Base-by-base conservation (phyloP, 2,113 vertebrate genomes). In the Hippocampus zosterae region DNA sequence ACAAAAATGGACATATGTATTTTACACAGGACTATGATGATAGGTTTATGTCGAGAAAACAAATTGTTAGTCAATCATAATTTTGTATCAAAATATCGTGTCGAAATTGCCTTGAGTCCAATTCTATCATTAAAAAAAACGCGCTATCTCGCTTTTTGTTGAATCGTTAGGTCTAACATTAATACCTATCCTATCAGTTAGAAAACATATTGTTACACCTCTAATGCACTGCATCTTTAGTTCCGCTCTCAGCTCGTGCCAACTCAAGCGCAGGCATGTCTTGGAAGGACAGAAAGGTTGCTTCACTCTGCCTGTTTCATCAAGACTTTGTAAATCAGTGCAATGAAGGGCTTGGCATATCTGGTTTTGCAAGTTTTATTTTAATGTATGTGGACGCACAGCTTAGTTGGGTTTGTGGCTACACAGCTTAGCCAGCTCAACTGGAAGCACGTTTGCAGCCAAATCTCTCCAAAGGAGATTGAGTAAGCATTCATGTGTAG, bases 401-500 rank as follows among this genome's bases (percentile, higher is more conserved):
- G 85, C 84, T 86, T 84, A 76, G 83, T 72, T 64, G 80, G 76
- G 64, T 69, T 65, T 25, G 65, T 85, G 76, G 73, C 80, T 82
- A 59, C 68, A 74, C 61, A 64, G 85, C 85, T 86, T 85, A 77
- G 84, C 70, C 65, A 81, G 78, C 78, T 88, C 73, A 85, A 76
- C 74, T 81, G 76, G 73, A 88, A 86, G 85, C 72, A 79, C 80
- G 84, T 90, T 88, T 90, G 87, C 78, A 81, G 65, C 79, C 71
- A 90, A 84, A 87, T 87, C 78, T 87, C 73, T 81, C 68, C 62
- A 79, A 84, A 83, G 76, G 72, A 86, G 87, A 91, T 88, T 86
- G 80, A 75, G 74, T 79, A 78, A 69, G 60, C 76, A 78, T 81
- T 84, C 84, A 78, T 87, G 78, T 84, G 72, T 76, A 75, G 69